A percentile compares a stretch with the other conserved stretches of the same genome.
Conservation (phyloP, 2,797 vertebrate genomes). For the Myiothlypis coronata region DNA sequence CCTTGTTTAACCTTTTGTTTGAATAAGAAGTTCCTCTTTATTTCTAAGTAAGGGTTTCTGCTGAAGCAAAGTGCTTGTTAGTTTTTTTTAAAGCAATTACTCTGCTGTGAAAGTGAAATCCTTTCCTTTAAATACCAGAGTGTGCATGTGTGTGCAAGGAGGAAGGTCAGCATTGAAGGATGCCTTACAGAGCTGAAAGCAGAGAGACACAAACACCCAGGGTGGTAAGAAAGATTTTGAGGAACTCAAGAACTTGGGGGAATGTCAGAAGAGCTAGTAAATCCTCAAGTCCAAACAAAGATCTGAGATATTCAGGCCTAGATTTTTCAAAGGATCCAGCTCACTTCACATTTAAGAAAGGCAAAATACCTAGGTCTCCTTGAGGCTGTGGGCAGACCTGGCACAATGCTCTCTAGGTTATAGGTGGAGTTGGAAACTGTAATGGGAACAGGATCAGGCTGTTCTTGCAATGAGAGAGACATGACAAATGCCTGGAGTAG, state of each 20-base stretch:
- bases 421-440: not conserved
- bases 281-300: not conserved
- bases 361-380: not conserved
- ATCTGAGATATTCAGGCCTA: not conserved
- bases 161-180: not conserved
- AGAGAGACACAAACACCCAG: not conserved
- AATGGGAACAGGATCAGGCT: not conserved
- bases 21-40: not conserved
- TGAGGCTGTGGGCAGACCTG: not conserved
- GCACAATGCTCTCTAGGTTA: not conserved
- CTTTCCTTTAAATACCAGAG: not conserved
- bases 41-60: not conserved
- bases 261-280: not conserved
- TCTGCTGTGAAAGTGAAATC: not conserved
- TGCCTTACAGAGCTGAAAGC: not conserved
- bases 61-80: not conserved
- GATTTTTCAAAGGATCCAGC: not conserved
- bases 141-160: not conserved
- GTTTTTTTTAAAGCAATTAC: not conserved
- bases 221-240: not conserved
- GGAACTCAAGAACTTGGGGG: not conserved
- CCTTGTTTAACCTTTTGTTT: slow-evolving; percentile 9
- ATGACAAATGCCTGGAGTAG: not conserved
- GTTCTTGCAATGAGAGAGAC: not conserved
- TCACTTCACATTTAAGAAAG: not conserved